Percentiles rank a stretch among this genome's conserved stretches.
Conservation (phyloP, 2,797 vertebrate species). For the Orestias chungarensis region DNA sequence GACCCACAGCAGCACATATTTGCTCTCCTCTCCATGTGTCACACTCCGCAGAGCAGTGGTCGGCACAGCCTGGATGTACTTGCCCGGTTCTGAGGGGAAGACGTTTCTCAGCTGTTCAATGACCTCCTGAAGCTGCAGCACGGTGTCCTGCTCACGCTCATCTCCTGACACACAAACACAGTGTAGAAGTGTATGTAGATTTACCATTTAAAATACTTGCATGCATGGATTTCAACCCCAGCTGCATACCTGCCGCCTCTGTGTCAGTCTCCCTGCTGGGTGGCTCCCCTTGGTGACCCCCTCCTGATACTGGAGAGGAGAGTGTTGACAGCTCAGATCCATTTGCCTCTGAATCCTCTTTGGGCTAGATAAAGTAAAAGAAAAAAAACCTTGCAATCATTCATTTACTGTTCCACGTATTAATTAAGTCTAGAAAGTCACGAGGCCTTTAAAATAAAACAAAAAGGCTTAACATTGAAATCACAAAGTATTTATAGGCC, state of each 20-base stretch:
- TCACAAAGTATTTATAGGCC: no score
- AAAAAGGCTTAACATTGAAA: slow-evolving; percentile 22
- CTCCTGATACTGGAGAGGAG: slow-evolving; percentile 90
- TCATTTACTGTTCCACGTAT: slow-evolving; percentile 32
- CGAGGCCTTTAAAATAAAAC: slow-evolving; percentile 34
- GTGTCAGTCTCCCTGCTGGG: slow-evolving; percentile 89
- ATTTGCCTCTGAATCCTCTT: slow-evolving; percentile 88
- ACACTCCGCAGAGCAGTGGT: slow-evolving; percentile 25
- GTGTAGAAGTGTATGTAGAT: slow-evolving; percentile 1
- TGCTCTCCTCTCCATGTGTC: slow-evolving; percentile 59
- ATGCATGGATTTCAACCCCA: slow-evolving; percentile 13
- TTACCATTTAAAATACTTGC: slow-evolving; percentile 21
- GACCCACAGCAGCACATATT: slow-evolving; percentile 61
- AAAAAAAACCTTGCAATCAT: slow-evolving; percentile 22
- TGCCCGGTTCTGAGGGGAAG: slow-evolving; percentile 87
- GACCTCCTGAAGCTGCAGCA: slow-evolving; percentile 95
- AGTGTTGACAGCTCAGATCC: slow-evolving; percentile 85
- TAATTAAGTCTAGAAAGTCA: slow-evolving; percentile 22
- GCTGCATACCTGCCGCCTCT: slow-evolving; percentile 84
- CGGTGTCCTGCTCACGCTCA: slow-evolving; percentile 89
- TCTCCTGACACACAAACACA: slow-evolving; percentile 79
- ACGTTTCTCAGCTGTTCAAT: slow-evolving; percentile 96
- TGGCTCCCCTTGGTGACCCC: slow-evolving; percentile 82
- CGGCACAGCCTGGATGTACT: slow-evolving; percentile 29
- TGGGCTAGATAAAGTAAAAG: slow-evolving; percentile 80